Evolutionary conservation across 64 coral and sea anemone genomes (phyloP).

Genomic region (Montipora efflorescens): DNA sequence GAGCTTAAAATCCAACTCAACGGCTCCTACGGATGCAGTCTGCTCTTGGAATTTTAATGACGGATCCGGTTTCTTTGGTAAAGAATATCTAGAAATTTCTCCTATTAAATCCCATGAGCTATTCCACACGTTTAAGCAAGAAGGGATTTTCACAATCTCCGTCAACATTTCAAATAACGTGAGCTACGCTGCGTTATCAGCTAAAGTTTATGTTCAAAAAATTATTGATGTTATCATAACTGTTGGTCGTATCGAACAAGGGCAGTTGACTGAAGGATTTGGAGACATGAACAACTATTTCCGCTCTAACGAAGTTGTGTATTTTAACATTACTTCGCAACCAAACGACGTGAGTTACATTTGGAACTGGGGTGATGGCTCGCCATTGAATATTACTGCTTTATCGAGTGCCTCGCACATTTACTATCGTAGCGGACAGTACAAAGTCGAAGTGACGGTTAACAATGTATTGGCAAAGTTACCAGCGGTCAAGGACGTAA

Average conservation of each 20-base stretch:
- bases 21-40: slow-evolving; percentile 58
- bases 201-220: slow-evolving; percentile 59
- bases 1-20: slow-evolving; percentile 6
- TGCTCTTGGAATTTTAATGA: slow-evolving; percentile 84
- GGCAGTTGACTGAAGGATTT: slow-evolving; percentile 21
- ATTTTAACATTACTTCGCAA: slow-evolving; percentile 69
- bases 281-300: slow-evolving; percentile 69
- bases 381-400: slow-evolving; percentile 16
- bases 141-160: slow-evolving; percentile 35
- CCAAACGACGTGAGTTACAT: slow-evolving; percentile 63
- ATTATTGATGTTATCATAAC: slow-evolving; percentile 44
- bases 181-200: slow-evolving; percentile 46
- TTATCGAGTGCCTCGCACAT: slow-evolving; percentile 27
- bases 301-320: slow-evolving; percentile 23
- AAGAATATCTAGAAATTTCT: slow-evolving; percentile 21
- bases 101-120: background rate
- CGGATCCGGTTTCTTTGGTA: background rate
- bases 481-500: slow-evolving; percentile 42
- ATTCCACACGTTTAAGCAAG: slow-evolving; percentile 27
- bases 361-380: slow-evolving; percentile 71
- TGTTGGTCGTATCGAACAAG: slow-evolving; percentile 30
- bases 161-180: slow-evolving; percentile 89
- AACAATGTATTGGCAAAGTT: slow-evolving; percentile 70
- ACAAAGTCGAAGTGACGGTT: slow-evolving; percentile 49
- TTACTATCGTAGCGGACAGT: slow-evolving; percentile 40